Percentiles rank a stretch among this genome's conserved stretches.
Conservation (phyloP, 2,113 vertebrate genomes). For the Passer domesticus region DNA sequence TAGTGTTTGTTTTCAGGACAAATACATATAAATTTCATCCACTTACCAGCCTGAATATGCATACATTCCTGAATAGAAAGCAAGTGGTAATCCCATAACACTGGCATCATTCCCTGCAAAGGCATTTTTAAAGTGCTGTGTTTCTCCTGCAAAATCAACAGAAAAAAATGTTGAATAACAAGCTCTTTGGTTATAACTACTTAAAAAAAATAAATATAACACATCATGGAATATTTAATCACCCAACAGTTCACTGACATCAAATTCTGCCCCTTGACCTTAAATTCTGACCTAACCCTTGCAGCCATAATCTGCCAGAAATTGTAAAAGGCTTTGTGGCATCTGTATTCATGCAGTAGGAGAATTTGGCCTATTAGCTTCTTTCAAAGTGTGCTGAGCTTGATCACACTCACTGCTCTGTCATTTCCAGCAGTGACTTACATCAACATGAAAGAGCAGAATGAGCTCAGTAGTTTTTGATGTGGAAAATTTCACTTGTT, state of each 20-base stretch:
- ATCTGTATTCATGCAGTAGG: not conserved
- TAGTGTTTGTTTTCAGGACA: not conserved
- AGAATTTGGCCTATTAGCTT: not conserved
- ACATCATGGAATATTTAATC: not conserved
- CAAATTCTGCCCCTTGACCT: not conserved
- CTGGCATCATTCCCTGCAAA: conserved; percentile 82
- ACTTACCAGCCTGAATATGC: conserved; percentile 97
- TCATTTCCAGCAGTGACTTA: not conserved
- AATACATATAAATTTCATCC: not conserved
- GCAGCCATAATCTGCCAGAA: not conserved
- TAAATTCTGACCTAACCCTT: not conserved
- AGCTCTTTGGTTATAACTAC: not conserved
- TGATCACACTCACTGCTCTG: not conserved
- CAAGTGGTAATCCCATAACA: conserved; percentile 87
- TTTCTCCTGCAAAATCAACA: conserved; percentile 82
- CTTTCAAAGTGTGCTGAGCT: not conserved
- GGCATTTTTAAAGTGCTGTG: conserved; percentile 88
- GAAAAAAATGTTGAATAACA: not conserved
- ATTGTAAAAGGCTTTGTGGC: not conserved
- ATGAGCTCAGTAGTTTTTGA: not conserved
- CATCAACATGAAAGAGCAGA: not conserved
- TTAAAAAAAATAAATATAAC: not conserved
- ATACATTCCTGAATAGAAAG: conserved; percentile 98
- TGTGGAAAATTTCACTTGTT: not conserved
- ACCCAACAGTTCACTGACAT: not conserved